Conservation (phyloP, 64 coral and sea anemone genomes). For the Exaiptasia diaphana region DNA sequence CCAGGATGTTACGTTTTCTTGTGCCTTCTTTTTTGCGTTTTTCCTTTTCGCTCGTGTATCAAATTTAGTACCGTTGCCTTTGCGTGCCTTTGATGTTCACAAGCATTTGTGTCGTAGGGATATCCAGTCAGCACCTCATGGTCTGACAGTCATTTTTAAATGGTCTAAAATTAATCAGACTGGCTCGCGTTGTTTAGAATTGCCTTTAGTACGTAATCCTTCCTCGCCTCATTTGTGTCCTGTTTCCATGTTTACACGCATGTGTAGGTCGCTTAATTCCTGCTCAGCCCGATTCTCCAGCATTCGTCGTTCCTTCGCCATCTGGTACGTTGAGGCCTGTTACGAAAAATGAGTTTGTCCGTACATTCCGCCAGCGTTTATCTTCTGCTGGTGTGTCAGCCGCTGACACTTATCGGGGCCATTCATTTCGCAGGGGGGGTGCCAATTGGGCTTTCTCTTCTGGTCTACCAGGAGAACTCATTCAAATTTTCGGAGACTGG, state of each 20-base stretch:
- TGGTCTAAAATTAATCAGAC: constrained; percentile 40
- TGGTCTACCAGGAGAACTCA: constrained; percentile 9
- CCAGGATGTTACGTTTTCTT: background rate
- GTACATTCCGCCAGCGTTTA: background rate
- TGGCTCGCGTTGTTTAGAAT: background rate
- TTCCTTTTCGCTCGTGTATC: constrained; percentile 6
- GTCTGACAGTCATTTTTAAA: constrained; percentile 1
- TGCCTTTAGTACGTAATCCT: background rate
- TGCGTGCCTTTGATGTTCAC: background rate
- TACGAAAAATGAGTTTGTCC: background rate
- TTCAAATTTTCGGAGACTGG: constrained; percentile 23
- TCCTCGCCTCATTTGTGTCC: background rate
- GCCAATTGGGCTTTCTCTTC: background rate
- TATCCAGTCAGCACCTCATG: constrained; percentile 9
- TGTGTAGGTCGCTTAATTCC: background rate
- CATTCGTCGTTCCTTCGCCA: background rate
- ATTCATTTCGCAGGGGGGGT: constrained; percentile 2
- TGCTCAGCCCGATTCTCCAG: background rate
- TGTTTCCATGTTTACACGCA: background rate
- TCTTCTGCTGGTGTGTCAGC: background rate
- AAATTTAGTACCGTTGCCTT: background rate
- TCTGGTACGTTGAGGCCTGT: background rate
- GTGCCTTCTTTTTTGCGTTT: constrained; percentile 8
- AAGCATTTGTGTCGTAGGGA: constrained; percentile 7
- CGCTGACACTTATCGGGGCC: constrained; percentile 2